A percentile compares a stretch with the other conserved stretches of the same genome.
Evolutionary conservation across 2,797 vertebrate species (phyloP).

Genomic region (Pangasius sanitwongsei): DNA sequence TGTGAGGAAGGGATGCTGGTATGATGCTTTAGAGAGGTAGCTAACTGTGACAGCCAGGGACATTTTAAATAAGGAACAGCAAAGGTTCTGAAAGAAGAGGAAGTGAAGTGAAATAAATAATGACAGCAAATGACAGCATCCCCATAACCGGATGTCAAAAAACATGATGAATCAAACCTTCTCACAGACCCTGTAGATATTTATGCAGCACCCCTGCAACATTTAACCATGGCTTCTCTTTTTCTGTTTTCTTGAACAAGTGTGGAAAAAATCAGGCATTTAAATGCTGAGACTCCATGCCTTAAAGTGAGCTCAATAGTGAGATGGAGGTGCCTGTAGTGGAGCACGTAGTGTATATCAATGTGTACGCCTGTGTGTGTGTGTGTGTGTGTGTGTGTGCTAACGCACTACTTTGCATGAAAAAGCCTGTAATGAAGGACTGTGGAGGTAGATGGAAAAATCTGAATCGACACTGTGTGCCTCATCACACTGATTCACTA

Average conservation of each 20-base stretch:
- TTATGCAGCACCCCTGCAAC: conserved; percentile 19
- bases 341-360: conserved; percentile 32
- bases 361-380: conserved; percentile 13
- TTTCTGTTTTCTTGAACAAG: not conserved
- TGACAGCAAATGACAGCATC: conserved; percentile 27
- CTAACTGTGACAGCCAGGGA: conserved; percentile 50
- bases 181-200: conserved; percentile 30
- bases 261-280: conserved; percentile 13
- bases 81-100: conserved; percentile 32
- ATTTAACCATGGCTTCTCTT: not conserved
- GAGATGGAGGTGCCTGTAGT: conserved; percentile 48
- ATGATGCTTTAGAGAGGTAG: conserved; percentile 56
- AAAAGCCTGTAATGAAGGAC: conserved; percentile 50
- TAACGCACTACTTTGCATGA: conserved; percentile 51
- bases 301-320: conserved; percentile 46
- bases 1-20: conserved; percentile 51
- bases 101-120: conserved; percentile 48
- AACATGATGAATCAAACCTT: conserved; percentile 27
- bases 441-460: conserved; percentile 46
- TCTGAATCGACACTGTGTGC: conserved; percentile 37
- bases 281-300: conserved; percentile 35
- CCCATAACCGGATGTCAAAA: conserved; percentile 36
- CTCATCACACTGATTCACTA: conserved; percentile 35
- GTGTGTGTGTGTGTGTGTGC: conserved; percentile 18
- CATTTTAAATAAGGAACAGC: conserved; percentile 46